Conservation (phyloP, 2,888 invertebrate genomes). For the Bombyx huttoni region DNA sequence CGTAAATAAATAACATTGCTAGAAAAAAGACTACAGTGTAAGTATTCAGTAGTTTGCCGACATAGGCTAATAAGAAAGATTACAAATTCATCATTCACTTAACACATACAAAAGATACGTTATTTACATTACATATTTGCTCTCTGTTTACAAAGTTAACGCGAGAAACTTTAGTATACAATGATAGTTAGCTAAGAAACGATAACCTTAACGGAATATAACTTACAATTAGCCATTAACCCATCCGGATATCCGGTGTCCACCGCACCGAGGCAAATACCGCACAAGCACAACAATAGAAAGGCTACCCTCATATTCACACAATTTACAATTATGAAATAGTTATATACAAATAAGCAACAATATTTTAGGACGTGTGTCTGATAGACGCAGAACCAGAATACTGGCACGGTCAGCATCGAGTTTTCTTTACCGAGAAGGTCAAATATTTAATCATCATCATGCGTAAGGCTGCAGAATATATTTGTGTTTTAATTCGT, state of each 20-base stretch:
- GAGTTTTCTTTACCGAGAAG: slow-evolving; percentile 31
- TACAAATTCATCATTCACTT: too few relatives aligned
- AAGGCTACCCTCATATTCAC: slow-evolving; percentile 5
- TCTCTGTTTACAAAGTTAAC: neutral
- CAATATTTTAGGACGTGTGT: slow-evolving; percentile 15
- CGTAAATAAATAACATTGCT: too few relatives aligned
- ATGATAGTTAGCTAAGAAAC: neutral
- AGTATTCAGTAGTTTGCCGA: too few relatives aligned
- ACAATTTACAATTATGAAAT: neutral
- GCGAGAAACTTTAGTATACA: neutral
- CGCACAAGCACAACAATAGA: slow-evolving; percentile 12
- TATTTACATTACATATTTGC: too few relatives aligned
- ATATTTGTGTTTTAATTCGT: neutral
- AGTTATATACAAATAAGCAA: neutral
- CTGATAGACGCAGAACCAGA: slow-evolving; percentile 19
- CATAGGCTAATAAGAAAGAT: too few relatives aligned
- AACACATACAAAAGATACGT: too few relatives aligned
- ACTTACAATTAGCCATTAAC: slow-evolving; percentile 51
- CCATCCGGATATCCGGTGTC: slow-evolving; percentile 45
- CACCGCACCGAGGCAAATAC: slow-evolving; percentile 13
- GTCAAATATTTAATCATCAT: slow-evolving; percentile 6
- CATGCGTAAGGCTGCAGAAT: neutral
- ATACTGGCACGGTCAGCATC: slow-evolving; percentile 21
- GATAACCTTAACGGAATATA: neutral
- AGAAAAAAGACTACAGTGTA: too few relatives aligned